Evolutionary conservation across 2,113 vertebrate genomes (phyloP).

Genomic region (Azemiops feae): DNA sequence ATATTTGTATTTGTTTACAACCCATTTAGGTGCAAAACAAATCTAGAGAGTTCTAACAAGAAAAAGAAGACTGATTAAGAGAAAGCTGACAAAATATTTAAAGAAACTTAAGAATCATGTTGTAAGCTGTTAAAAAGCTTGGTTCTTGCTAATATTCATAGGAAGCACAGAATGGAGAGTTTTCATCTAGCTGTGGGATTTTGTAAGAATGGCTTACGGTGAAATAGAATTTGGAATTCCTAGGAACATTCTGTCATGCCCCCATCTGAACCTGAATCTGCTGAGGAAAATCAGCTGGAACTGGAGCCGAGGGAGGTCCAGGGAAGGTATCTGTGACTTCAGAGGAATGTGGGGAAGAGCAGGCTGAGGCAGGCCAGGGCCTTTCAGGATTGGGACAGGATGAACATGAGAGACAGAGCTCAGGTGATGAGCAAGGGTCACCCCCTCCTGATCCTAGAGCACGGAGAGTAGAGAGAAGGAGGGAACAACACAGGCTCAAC

Average conservation of each 20-base stretch:
- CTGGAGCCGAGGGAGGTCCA: too few species aligned
- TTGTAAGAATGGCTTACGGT: not conserved
- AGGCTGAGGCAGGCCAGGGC: too few species aligned
- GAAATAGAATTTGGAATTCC: not conserved
- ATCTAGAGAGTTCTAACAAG: not conserved
- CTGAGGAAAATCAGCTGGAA: too few species aligned
- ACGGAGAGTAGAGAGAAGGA: too few species aligned
- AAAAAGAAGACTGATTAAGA: not conserved
- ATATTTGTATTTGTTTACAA: not conserved
- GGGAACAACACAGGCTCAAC: too few species aligned
- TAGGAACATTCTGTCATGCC: not conserved
- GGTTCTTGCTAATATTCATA: not conserved
- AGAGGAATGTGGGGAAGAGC: too few species aligned
- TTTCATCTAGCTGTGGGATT: not conserved
- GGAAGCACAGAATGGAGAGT: not conserved
- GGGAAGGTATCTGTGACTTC: too few species aligned
- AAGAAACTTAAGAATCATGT: not conserved
- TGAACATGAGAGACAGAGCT: too few species aligned
- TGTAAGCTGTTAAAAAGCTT: not conserved
- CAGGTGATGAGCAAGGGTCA: too few species aligned
- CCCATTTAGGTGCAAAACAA: not conserved
- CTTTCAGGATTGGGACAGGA: too few species aligned
- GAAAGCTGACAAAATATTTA: not conserved
- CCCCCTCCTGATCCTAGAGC: too few species aligned
- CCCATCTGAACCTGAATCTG: too few species aligned